Percentiles rank a stretch among this genome's conserved stretches.
Evolutionary conservation across 2,797 vertebrate species (phyloP).

Genomic region (Nannoperca australis): DNA sequence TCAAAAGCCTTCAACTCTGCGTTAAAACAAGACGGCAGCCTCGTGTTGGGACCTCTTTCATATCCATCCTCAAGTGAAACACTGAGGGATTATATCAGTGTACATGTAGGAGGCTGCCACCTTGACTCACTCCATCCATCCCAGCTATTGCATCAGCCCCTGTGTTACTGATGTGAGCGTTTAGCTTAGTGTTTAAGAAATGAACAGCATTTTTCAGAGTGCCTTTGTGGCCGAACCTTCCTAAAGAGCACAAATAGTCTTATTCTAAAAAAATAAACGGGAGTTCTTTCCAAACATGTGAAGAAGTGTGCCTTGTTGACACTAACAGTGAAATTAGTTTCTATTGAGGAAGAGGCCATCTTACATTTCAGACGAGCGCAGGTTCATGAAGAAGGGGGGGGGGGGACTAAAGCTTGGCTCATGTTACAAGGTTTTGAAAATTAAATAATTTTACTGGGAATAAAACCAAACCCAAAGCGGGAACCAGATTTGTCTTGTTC

Average conservation of each 20-base stretch:
- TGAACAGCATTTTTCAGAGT: constrained; percentile 62
- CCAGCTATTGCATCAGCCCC: neutral
- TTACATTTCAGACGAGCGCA: constrained; percentile 18
- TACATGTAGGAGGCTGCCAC: constrained; percentile 24
- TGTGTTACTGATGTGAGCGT: constrained; percentile 25
- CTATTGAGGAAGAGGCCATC: constrained; percentile 10
- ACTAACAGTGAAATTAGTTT: constrained; percentile 29
- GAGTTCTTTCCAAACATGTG: constrained; percentile 39
- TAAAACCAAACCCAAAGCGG: constrained; percentile 4
- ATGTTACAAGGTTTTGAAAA: constrained; percentile 11
- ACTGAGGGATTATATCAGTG: neutral
- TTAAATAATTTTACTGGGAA: neutral
- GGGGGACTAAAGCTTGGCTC: constrained; percentile 2
- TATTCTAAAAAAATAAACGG: constrained; percentile 23
- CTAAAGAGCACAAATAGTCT: constrained; percentile 78
- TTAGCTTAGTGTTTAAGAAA: constrained; percentile 33
- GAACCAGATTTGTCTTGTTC: constrained; percentile 15
- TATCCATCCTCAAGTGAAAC: neutral
- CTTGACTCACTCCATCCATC: constrained; percentile 16
- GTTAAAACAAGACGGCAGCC: constrained; percentile 12
- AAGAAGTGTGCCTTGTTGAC: constrained; percentile 74
- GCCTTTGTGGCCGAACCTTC: constrained; percentile 80
- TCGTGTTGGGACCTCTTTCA: constrained; percentile 39
- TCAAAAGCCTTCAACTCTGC: neutral
- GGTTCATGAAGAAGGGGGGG: neutral